Base-by-base conservation (phyloP, 1,140 invertebrate species). In the Aphelinus certus region DNA sequence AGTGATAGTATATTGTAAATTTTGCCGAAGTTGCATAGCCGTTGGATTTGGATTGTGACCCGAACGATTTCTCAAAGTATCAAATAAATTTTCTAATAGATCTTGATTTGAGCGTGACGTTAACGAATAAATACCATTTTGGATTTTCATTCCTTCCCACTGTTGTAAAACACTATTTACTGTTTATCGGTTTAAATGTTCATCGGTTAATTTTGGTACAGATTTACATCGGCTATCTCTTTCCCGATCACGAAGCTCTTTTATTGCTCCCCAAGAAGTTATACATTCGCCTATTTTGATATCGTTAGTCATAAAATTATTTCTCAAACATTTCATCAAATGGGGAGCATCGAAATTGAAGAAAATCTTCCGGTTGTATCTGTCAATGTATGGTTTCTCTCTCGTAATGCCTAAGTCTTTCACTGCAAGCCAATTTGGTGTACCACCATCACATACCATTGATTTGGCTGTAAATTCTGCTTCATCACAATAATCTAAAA, bases 271-370 rank as follows among this genome's bases (percentile, higher is more conserved):
- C 60, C 67, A 77, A 26, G 53, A 72, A 42, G 61, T 48, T 42
- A n/a, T 46, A 2, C n/a, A n/a, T 2, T 47, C n/a, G 10, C 51
- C 48, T 46, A 70, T 57, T 42, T 53, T 6, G 7, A 67, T 9
- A 48, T 76, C 71, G 68, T 65, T 49, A 64, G 0, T 51, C 0
- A 51, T 2, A 7, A 78, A 76, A 65, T 61, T 73, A 55, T 78
- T 78, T 43, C 72, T 47, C 49, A 73, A n/a, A 55, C 70, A 69
- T 74, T 77, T 74, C 10, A 71, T 47, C 62, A 77, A 71, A 62
- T 77, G 72, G 10, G 65, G 65, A 42, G 62, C 58, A 60, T 73
- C 71, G 45, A 46, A 77, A 43, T 53, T 47, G 9, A 73, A 77
- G 55, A 64, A 71, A 55, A 77, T 74, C 58, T 77, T 71, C n/a